Percentiles rank a stretch among this genome's conserved stretches.
Evolutionary conservation across 2,113 vertebrate genomes (phyloP).

Genomic region (Callorhinus ursinus): DNA sequence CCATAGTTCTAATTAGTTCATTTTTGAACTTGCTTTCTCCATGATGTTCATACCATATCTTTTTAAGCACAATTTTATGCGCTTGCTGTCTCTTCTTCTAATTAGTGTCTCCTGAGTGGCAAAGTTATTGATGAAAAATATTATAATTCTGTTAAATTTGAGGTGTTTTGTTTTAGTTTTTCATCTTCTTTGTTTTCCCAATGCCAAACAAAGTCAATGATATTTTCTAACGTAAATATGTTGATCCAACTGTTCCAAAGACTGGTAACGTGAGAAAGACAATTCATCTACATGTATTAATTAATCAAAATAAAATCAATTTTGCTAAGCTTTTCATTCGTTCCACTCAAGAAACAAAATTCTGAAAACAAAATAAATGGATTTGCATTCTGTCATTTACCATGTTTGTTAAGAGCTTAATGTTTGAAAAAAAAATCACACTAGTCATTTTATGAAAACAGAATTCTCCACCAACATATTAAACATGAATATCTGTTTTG

Average conservation of each 20-base stretch:
- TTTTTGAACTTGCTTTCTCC: constrained; percentile 1
- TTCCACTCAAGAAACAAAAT: not conserved
- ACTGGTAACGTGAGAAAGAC: not conserved
- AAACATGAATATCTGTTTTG: not conserved
- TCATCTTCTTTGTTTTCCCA: not conserved
- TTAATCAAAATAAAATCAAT: constrained; percentile 22
- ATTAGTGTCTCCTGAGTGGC: not conserved
- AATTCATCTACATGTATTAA: not conserved
- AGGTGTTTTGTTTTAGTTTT: not conserved
- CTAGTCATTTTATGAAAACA: not conserved
- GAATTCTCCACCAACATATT: not conserved
- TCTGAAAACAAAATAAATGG: not conserved
- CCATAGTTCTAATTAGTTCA: not conserved
- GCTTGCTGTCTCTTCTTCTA: not conserved
- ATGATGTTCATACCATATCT: not conserved
- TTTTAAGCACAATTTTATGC: not conserved
- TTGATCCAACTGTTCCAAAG: not conserved
- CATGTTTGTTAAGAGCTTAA: constrained; percentile 7
- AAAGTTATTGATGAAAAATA: not conserved
- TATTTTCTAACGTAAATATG: not conserved
- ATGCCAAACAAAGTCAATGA: not conserved
- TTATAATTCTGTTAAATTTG: constrained; percentile 1
- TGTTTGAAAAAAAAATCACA: not conserved
- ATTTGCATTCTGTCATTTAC: not conserved
- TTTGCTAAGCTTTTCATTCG: not conserved